These are phyloP conservation scores for Cyanocitta stelleri DNA, from an alignment of 2,113 vertebrate species.

Conservation along the genomic window DNA sequence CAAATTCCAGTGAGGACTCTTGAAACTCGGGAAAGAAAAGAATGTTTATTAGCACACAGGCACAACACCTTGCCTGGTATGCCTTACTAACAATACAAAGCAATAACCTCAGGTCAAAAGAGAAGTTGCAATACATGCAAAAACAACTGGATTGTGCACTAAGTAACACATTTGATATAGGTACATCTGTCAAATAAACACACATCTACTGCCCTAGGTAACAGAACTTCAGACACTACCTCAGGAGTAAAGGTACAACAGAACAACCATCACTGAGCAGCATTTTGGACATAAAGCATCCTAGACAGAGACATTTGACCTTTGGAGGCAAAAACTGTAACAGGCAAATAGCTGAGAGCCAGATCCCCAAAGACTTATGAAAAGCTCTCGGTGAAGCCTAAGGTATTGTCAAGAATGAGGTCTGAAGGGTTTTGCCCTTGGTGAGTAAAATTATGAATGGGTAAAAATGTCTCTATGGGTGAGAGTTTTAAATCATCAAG, in stretches of 20 bases:
- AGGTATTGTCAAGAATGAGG: slow-evolving; percentile 43
- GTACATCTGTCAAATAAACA: slow-evolving; percentile 41
- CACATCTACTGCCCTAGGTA: slow-evolving; percentile 13
- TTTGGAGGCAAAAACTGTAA: slow-evolving; percentile 52
- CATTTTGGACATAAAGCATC: slow-evolving; percentile 6
- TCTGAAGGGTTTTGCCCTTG: slow-evolving; percentile 46
- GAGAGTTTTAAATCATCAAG: not conserved
- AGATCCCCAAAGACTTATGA: slow-evolving; percentile 48
- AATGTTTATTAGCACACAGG: slow-evolving; percentile 60
- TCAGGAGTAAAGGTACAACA: slow-evolving; percentile 4
- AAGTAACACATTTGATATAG: not conserved
- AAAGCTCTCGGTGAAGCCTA: slow-evolving; percentile 58
- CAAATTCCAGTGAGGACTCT: not conserved
- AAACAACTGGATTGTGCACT: slow-evolving; percentile 31
- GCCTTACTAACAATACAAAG: slow-evolving; percentile 46
- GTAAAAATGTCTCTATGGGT: not conserved
- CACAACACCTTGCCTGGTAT: slow-evolving; percentile 21
- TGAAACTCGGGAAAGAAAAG: not conserved
- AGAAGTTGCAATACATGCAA: slow-evolving; percentile 46
- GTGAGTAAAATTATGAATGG: not conserved
- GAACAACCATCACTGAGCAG: not conserved
- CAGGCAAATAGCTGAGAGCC: slow-evolving; percentile 58
- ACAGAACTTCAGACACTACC: slow-evolving; percentile 39
- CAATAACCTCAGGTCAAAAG: slow-evolving; percentile 33
- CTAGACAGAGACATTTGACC: slow-evolving; percentile 27